Conservation (phyloP, 1,140 invertebrate species). For the Anadara kagoshimensis region DNA sequence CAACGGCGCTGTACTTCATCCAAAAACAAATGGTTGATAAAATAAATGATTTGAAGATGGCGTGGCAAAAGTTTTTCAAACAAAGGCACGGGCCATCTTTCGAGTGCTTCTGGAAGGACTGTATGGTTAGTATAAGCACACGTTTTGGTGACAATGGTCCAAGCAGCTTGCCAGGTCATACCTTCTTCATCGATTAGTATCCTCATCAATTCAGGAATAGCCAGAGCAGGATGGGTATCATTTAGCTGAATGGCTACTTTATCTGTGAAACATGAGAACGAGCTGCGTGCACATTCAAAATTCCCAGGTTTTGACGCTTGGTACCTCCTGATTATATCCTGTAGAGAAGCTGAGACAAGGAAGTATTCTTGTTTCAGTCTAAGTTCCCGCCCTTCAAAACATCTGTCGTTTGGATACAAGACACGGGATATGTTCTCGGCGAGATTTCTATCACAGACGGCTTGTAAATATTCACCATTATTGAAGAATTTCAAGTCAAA, state of each 20-base stretch:
- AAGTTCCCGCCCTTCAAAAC: conserved; percentile 88
- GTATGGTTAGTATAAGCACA: conserved; percentile 98
- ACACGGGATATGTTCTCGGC: conserved; percentile 98
- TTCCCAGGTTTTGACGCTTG: conserved; percentile 95
- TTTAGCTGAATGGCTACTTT: conserved; percentile 97
- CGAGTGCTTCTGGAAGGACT: conserved; percentile 96
- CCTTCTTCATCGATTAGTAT: conserved; percentile 95
- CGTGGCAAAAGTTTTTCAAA: conserved; percentile 92
- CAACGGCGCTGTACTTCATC: conserved; percentile 81
- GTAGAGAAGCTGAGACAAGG: conserved; percentile 96
- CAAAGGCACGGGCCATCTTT: conserved; percentile 94
- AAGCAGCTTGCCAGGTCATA: conserved; percentile 92
- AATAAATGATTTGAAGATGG: conserved; percentile 97
- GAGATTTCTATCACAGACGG: conserved; percentile 95
- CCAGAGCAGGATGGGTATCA: conserved; percentile 98
- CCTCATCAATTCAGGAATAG: conserved; percentile 97
- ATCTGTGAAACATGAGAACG: conserved; percentile 91
- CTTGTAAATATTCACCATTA: conserved; percentile 98
- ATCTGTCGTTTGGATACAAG: conserved; percentile 97
- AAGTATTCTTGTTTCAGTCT: conserved; percentile 99
- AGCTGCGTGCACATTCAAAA: conserved; percentile 85
- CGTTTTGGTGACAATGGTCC: conserved; percentile 90
- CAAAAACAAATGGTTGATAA: conserved; percentile 79
- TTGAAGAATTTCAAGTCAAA: conserved; percentile 99
- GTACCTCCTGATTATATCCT: conserved; percentile 95